These are phyloP conservation scores for Tetanocera ferruginea DNA, from an alignment of 2,888 invertebrate species.

Conservation along the genomic window DNA sequence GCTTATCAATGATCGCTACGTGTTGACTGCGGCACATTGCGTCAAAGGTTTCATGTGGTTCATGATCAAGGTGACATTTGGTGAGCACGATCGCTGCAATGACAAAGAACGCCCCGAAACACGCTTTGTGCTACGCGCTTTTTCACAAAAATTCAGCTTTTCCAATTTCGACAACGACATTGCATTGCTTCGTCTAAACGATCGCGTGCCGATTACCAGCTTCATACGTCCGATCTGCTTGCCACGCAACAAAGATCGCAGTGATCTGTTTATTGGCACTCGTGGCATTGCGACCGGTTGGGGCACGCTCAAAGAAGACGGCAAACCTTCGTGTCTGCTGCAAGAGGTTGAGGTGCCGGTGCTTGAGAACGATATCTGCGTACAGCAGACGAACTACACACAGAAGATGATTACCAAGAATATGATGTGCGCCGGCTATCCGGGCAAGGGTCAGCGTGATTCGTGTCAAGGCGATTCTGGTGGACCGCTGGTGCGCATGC, in stretches of 20 bases:
- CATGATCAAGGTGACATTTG: slow-evolving; percentile 90
- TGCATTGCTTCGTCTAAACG: slow-evolving; percentile 84
- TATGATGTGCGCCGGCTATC: slow-evolving; percentile 74
- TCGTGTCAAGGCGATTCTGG: slow-evolving; percentile 70
- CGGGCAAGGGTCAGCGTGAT: slow-evolving; percentile 63
- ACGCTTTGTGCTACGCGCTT: slow-evolving; percentile 82
- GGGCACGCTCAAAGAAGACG: slow-evolving; percentile 89
- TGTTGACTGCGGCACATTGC: slow-evolving; percentile 90
- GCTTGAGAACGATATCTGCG: slow-evolving; percentile 77
- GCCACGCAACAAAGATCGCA: slow-evolving; percentile 78
- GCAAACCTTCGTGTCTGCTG: slow-evolving; percentile 85
- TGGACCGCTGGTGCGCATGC: slow-evolving; percentile 81
- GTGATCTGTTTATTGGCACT: slow-evolving; percentile 79
- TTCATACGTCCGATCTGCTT: slow-evolving; percentile 87
- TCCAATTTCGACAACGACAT: slow-evolving; percentile 91
- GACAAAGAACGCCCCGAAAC: slow-evolving; percentile 81
- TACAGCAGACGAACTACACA: slow-evolving; percentile 82
- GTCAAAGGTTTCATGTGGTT: slow-evolving; percentile 95
- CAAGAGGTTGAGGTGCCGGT: slow-evolving; percentile 85
- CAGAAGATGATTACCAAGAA: slow-evolving; percentile 88
- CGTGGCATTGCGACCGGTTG: slow-evolving; percentile 86
- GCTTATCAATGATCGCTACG: slow-evolving; percentile 88
- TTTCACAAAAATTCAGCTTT: slow-evolving; percentile 85
- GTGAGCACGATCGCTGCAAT: slow-evolving; percentile 88
- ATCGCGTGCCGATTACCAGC: slow-evolving; percentile 83